A percentile compares a stretch with the other conserved stretches of the same genome.
These are phyloP conservation scores for Ischnus inquisitorius DNA, from an alignment of 2,888 invertebrate species.

Conservation along the genomic window DNA sequence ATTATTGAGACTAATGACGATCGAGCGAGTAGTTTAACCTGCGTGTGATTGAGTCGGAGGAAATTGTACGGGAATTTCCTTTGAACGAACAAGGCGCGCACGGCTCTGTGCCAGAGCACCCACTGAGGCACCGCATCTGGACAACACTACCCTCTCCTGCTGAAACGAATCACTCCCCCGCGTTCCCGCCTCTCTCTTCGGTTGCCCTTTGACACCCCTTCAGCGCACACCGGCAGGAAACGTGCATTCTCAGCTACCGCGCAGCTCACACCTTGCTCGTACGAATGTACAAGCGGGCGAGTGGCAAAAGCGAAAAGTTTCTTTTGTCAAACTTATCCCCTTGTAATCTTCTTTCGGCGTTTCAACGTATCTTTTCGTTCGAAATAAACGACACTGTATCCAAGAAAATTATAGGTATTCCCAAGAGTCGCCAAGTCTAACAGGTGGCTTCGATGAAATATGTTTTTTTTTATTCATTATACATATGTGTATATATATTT, in stretches of 20 bases:
- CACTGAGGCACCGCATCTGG: constrained; percentile 82
- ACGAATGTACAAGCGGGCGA: constrained; percentile 37
- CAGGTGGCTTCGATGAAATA: not conserved
- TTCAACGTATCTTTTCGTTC: not conserved
- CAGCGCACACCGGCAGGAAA: constrained; percentile 50
- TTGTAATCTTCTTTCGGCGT: not conserved
- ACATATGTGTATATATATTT: not conserved
- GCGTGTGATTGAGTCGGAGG: not conserved
- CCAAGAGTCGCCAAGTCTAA: not conserved
- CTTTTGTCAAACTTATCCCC: constrained; percentile 25
- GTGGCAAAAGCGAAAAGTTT: constrained; percentile 45
- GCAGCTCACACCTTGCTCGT: constrained; percentile 54
- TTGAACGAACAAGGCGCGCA: constrained; percentile 72
- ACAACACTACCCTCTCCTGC: constrained; percentile 78
- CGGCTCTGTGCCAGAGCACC: constrained; percentile 82
- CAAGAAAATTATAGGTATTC: not conserved
- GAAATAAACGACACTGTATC: not conserved
- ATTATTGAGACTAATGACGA: not conserved
- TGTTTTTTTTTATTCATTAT: not conserved
- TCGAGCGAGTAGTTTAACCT: not conserved
- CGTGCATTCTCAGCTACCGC: constrained; percentile 52
- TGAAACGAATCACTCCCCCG: constrained; percentile 71
- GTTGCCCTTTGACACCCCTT: constrained; percentile 59
- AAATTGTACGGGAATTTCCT: constrained; percentile 15
- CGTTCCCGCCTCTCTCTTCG: constrained; percentile 60